Evolutionary conservation across 2,113 vertebrate species (phyloP).

Genomic region (Corvus moneduloides): DNA sequence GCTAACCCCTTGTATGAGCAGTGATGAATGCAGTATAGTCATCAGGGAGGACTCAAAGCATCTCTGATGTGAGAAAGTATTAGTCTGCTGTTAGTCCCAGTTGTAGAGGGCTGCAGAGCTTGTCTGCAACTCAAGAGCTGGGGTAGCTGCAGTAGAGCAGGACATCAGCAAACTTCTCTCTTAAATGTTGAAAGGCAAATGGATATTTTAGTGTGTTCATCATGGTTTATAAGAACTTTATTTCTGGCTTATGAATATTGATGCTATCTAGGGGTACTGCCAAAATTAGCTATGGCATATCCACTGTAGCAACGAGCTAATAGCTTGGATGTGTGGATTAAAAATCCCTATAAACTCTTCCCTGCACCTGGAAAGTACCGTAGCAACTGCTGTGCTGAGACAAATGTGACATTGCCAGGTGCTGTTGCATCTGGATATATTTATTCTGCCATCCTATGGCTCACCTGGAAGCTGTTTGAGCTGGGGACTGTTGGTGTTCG

Average conservation of each 20-base stretch:
- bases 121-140: background rate
- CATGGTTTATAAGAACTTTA: background rate
- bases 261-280: background rate
- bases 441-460: background rate
- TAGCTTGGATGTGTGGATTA: fast-evolving
- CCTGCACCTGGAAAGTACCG: background rate
- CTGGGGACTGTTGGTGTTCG: background rate
- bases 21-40: background rate
- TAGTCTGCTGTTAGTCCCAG: background rate
- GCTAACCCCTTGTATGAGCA: background rate
- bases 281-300: background rate
- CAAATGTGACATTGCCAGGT: background rate
- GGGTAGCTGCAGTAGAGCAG: background rate
- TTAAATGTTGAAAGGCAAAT: background rate
- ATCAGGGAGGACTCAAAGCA: background rate
- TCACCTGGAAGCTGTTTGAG: background rate
- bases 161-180: background rate
- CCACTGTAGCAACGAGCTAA: background rate
- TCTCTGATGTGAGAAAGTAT: background rate
- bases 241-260: background rate
- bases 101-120: background rate
- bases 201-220: background rate
- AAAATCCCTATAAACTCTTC: background rate
- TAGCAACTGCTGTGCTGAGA: background rate
- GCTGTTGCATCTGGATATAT: background rate